A percentile compares a stretch with the other conserved stretches of the same genome.
Evolutionary conservation across 2,113 vertebrate genomes (phyloP).

Genomic region (Beaufortia kweichowensis): DNA sequence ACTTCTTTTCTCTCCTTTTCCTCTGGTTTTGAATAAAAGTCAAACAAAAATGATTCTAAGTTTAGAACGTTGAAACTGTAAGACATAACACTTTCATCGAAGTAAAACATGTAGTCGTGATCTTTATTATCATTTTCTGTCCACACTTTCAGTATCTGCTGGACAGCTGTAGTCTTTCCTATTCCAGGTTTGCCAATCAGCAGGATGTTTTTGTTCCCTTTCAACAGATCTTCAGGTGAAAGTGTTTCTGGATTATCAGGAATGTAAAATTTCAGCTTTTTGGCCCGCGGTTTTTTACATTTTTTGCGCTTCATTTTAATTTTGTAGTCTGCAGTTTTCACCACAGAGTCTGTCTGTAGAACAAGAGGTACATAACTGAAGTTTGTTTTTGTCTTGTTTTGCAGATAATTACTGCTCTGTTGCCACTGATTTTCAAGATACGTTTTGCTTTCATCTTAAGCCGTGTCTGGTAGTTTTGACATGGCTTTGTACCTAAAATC

Average conservation of each 20-base stretch:
- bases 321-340: background rate
- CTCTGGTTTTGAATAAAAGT: slow-evolving; percentile 13
- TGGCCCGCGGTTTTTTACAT: slow-evolving; percentile 32
- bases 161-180: slow-evolving; percentile 50
- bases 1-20: slow-evolving; percentile 30
- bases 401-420: background rate
- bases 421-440: slow-evolving; percentile 25
- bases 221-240: slow-evolving; percentile 36
- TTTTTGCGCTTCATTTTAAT: slow-evolving; percentile 40
- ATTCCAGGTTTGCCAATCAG: slow-evolving; percentile 57
- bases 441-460: slow-evolving; percentile 38
- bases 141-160: slow-evolving; percentile 48
- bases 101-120: slow-evolving; percentile 55
- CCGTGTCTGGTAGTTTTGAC: slow-evolving; percentile 40
- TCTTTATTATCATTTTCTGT: slow-evolving; percentile 7
- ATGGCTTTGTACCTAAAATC: slow-evolving; percentile 45
- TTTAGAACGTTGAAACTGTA: background rate
- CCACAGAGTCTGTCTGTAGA: slow-evolving; percentile 12
- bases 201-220: slow-evolving; percentile 31
- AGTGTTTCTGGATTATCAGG: slow-evolving; percentile 11
- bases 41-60: slow-evolving; percentile 48
- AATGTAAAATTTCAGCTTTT: slow-evolving; percentile 46
- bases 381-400: background rate
- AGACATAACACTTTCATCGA: slow-evolving; percentile 33
- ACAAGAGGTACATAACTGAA: slow-evolving; percentile 45